Base-by-base conservation (phyloP, 2,797 vertebrate species). In the Crax fasciolata region DNA sequence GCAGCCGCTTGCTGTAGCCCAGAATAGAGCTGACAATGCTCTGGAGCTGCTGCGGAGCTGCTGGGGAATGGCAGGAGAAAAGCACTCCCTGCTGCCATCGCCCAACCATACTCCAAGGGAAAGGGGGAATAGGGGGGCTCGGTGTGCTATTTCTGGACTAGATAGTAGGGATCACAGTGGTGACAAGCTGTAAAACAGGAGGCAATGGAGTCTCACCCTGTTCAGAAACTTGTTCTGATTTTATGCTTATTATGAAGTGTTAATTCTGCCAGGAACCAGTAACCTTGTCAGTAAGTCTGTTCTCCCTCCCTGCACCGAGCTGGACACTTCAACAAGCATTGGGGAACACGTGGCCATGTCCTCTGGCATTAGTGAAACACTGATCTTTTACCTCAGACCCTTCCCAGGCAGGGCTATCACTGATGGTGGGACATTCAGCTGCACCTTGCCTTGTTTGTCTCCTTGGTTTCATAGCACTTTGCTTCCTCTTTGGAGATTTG, bases 71-170 rank as follows among this genome's bases (percentile, higher is more conserved):
- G 59, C 79, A 72, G 11, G 28, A 88, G 43, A 62, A 84, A 51
- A 55, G 13, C 28, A 30, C 9, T 51, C 46, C 55, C 65, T 84
- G 6, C 13, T 9, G 19, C 32, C 8, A 10, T 65, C 43, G 18
- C 51, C 32, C 71, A 81, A 21, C 20, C 2, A 3, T 30, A 27
- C 49, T 21, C 18, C 25, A 27, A 24, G 16, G 10, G 61, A 66
- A 65, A 52, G 7, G 17, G 8, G 14, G 15, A 2, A 49, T 2
- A 14, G 6, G 39, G 2, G 16, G 9, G 6, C 13, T 39, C 0
- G 1, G 19, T 13, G 27, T 30, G 57, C 38, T 62, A 7, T 38
- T 78, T 61, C 24, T 2, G 1, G 12, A 20, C 38, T 15, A 44
- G 13, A 23, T 1, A 3, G 30, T 9, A 63, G 43, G 11, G 14